Conservation (phyloP, 2,888 invertebrate genomes). For the Tanytarsus gracilentus region DNA sequence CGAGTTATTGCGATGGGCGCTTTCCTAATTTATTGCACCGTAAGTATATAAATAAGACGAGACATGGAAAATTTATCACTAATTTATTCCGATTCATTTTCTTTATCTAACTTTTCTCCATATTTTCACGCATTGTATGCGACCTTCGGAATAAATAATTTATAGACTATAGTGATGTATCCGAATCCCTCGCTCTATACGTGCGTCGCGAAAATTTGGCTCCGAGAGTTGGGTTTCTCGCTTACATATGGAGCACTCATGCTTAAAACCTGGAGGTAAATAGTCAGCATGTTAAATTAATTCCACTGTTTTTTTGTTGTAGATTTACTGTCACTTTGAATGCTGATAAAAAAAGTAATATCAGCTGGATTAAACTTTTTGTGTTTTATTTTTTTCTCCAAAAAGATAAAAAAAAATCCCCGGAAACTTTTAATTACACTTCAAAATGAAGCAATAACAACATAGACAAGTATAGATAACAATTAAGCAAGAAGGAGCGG, state of each 20-base stretch:
- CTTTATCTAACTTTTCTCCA: neutral
- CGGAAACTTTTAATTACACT: too few relatives aligned
- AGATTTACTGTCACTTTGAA: too few relatives aligned
- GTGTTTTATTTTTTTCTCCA: too few relatives aligned
- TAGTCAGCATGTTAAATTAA: slow-evolving; percentile 29
- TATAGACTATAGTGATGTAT: slow-evolving; percentile 82
- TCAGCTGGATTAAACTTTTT: too few relatives aligned
- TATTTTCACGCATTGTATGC: slow-evolving; percentile 38
- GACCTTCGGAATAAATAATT: too few relatives aligned
- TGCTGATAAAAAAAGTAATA: too few relatives aligned
- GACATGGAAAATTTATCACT: neutral
- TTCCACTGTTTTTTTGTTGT: too few relatives aligned
- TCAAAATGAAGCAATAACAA: too few relatives aligned
- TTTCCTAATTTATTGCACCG: slow-evolving; percentile 86
- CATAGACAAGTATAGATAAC: too few relatives aligned
- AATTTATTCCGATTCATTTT: neutral
- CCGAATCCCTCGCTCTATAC: slow-evolving; percentile 81
- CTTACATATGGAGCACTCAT: slow-evolving; percentile 90
- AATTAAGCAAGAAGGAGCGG: too few relatives aligned
- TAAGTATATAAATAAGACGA: slow-evolving; percentile 46
- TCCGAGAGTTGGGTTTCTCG: slow-evolving; percentile 89
- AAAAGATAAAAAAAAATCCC: too few relatives aligned
- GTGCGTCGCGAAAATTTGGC: slow-evolving; percentile 84
- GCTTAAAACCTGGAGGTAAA: slow-evolving; percentile 94
- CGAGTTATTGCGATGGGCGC: slow-evolving; percentile 86